Evolutionary conservation across 2,888 invertebrate genomes (phyloP).

Genomic region (Belgica antarctica): DNA sequence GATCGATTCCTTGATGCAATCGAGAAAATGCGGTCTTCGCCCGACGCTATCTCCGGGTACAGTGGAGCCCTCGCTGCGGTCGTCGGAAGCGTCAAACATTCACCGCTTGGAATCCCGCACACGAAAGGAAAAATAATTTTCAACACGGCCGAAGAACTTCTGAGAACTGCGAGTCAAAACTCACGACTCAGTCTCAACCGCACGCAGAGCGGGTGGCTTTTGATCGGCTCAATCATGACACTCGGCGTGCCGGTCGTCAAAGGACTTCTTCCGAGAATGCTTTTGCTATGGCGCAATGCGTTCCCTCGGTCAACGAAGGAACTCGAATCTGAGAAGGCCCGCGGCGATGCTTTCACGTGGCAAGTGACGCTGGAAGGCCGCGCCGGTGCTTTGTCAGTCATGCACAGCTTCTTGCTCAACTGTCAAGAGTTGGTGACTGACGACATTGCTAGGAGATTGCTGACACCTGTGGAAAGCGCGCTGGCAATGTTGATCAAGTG

Average conservation of each 20-base stretch:
- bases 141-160: slow-evolving; percentile 92
- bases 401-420: slow-evolving; percentile 88
- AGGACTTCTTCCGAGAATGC: slow-evolving; percentile 87
- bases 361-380: slow-evolving; percentile 94
- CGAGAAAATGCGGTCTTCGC: slow-evolving; percentile 84
- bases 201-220: slow-evolving; percentile 96
- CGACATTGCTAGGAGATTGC: slow-evolving; percentile 82
- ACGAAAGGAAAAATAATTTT: slow-evolving; percentile 97
- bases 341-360: slow-evolving; percentile 99
- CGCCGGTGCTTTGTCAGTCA: slow-evolving; percentile 92
- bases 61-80: slow-evolving; percentile 92
- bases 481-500: slow-evolving; percentile 92
- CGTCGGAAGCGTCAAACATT: slow-evolving; percentile 84
- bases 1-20: slow-evolving; percentile 86
- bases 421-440: slow-evolving; percentile 89
- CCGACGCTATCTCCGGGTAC: slow-evolving; percentile 85
- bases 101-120: slow-evolving; percentile 92
- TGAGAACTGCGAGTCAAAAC: slow-evolving; percentile 95
- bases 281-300: slow-evolving; percentile 94
- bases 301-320: slow-evolving; percentile 96
- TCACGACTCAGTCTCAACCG: slow-evolving; percentile 90
- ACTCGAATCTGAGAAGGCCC: slow-evolving; percentile 91
- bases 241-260: slow-evolving; percentile 91
- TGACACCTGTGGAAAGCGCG: slow-evolving; percentile 92
- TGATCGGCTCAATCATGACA: slow-evolving; percentile 96